These are phyloP conservation scores for Dasyprocta punctata DNA, from an alignment of 2,113 vertebrate species.

Conservation along the genomic window DNA sequence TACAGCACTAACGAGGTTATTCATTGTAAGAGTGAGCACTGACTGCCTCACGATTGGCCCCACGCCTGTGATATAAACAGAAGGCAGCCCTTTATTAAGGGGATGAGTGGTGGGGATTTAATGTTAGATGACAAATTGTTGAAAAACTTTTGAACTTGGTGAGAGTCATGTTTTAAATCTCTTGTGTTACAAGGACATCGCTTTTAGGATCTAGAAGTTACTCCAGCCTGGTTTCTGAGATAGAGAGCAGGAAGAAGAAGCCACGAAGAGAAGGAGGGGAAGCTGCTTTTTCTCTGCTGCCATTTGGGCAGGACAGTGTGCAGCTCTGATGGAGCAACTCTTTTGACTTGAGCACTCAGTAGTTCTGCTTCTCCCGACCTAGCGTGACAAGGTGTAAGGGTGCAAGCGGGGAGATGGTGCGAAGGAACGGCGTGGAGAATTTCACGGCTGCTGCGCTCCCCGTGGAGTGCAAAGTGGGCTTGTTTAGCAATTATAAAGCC, in stretches of 20 bases:
- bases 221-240: neutral
- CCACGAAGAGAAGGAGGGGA: neutral
- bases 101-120: neutral
- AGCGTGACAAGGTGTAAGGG: neutral
- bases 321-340: neutral
- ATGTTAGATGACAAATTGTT: neutral
- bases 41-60: neutral
- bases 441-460: neutral
- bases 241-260: neutral
- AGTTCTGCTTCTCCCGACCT: neutral
- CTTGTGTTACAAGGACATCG: neutral
- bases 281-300: neutral
- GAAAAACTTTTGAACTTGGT: neutral
- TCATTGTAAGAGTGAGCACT: neutral
- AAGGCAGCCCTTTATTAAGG: neutral
- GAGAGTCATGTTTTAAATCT: slow-evolving; percentile 14
- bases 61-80: neutral
- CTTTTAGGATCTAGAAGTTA: neutral
- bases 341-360: neutral
- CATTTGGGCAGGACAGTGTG: accelerated
- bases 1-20: neutral
- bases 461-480: slow-evolving; percentile 64
- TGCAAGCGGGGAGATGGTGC: neutral
- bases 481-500: slow-evolving; percentile 75
- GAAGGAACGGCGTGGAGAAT: slow-evolving; percentile 16